phyloP scores from a whole-genome alignment of 1,140 invertebrate species.

The Brachionus plicatilis region DNA sequence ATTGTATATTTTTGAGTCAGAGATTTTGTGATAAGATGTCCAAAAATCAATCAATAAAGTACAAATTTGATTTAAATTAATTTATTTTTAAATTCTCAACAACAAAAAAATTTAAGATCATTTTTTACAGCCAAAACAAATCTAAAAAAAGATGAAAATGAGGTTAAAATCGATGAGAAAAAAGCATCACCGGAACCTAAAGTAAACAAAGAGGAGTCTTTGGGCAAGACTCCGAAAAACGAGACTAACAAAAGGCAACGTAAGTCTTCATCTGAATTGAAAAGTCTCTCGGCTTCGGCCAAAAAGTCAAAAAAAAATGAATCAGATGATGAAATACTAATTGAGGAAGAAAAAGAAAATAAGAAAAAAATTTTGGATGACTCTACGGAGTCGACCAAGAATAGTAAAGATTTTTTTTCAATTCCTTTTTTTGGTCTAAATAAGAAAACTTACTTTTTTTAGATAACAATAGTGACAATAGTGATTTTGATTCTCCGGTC shows the following conservation, averaged over 20 bases:
- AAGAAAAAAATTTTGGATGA: background rate
- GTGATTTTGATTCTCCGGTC: conserved; percentile 6
- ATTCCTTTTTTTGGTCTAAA: background rate
- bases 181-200: background rate
- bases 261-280: conserved; percentile 28
- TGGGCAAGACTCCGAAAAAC: background rate
- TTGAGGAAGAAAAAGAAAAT: conserved; percentile 26
- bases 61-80: background rate
- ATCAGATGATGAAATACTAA: conserved; percentile 1
- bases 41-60: conserved; percentile 40
- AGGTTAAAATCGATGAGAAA: background rate
- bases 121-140: conserved; percentile 33
- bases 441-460: background rate
- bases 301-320: conserved; percentile 27
- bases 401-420: background rate
- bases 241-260: conserved; percentile 12
- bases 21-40: background rate
- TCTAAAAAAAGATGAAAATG: conserved; percentile 5
- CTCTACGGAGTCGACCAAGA: conserved; percentile 6
- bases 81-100: background rate
- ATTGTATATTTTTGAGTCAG: conserved; percentile 9
- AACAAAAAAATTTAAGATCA: background rate
- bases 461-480: background rate
- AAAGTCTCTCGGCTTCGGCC: conserved; percentile 7
- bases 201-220: background rate